phyloP scores from a whole-genome alignment of 1,140 invertebrate genomes.

The Eumeta japonica region DNA sequence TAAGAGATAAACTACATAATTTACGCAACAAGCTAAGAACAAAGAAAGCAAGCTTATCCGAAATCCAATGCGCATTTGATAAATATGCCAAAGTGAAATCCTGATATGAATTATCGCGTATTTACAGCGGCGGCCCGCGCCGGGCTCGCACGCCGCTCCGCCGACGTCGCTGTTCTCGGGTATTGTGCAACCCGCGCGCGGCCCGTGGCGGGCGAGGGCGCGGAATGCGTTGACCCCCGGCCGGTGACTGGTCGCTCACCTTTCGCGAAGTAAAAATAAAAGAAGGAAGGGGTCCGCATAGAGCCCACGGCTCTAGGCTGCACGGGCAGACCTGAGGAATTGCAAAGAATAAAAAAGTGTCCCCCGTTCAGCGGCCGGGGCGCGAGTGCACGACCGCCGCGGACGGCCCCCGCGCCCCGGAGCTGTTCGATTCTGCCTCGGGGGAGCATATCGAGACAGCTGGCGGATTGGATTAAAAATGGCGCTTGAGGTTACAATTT shows the following conservation, averaged over 20 bases:
- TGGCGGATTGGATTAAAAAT: too few species aligned
- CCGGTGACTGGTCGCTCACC: conserved; percentile 38
- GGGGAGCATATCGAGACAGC: too few species aligned
- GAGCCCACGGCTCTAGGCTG: conserved; percentile 39
- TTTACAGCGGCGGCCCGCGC: too few species aligned
- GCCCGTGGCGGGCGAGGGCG: conserved; percentile 35
- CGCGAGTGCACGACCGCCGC: conserved; percentile 31
- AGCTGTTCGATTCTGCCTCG: neutral
- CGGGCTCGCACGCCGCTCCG: conserved; percentile 12
- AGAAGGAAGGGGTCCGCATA: conserved; percentile 35
- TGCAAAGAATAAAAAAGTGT: conserved; percentile 40
- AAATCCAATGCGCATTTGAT: neutral
- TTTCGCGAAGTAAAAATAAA: conserved; percentile 49
- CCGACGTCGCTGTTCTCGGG: conserved; percentile 39
- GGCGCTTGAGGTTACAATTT: too few species aligned
- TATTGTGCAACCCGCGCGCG: conserved; percentile 48
- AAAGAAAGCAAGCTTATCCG: neutral
- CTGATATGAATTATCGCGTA: too few species aligned
- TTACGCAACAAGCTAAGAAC: neutral
- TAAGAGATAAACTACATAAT: neutral
- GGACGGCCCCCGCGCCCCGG: conserved; percentile 12
- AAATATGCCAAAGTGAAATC: neutral
- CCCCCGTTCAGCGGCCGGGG: conserved; percentile 34
- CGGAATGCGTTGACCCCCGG: conserved; percentile 36
- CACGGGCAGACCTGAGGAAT: conserved; percentile 21